phyloP scores from a whole-genome alignment of 2,888 invertebrate genomes.

The Quadroppia sp. region DNA sequence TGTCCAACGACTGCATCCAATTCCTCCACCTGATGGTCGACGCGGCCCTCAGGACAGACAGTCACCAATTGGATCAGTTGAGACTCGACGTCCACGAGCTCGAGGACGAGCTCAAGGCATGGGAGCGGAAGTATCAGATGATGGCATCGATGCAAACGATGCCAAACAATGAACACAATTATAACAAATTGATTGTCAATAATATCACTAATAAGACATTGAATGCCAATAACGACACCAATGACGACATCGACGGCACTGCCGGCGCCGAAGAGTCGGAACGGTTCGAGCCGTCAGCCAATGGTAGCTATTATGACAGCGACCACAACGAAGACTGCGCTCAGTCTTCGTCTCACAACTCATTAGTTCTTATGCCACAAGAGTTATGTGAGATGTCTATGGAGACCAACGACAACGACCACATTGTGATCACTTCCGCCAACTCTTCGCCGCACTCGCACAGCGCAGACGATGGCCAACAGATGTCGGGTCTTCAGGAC shows the following conservation, averaged over 20 bases:
- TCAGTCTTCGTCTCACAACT: conserved; percentile 20
- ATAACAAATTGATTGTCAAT: neutral
- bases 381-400: conserved; percentile 41
- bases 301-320: conserved; percentile 15
- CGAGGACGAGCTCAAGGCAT: conserved; percentile 32
- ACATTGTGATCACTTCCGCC: neutral
- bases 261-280: neutral
- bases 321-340: neutral
- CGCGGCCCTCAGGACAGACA: conserved; percentile 16
- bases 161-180: neutral
- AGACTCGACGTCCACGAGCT: conserved; percentile 19
- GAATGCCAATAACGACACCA: conserved; percentile 5
- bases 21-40: conserved; percentile 28
- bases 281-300: neutral
- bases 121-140: conserved; percentile 38
- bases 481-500: neutral
- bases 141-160: conserved; percentile 22
- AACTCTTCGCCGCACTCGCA: neutral
- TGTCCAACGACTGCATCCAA: conserved; percentile 35
- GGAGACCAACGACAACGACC: conserved; percentile 38
- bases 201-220: neutral
- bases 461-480: neutral
- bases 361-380: conserved; percentile 32
- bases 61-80: conserved; percentile 21
- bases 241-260: neutral